Conservation (phyloP, 2,888 invertebrate species). For the Oxyscelio sp. region DNA sequence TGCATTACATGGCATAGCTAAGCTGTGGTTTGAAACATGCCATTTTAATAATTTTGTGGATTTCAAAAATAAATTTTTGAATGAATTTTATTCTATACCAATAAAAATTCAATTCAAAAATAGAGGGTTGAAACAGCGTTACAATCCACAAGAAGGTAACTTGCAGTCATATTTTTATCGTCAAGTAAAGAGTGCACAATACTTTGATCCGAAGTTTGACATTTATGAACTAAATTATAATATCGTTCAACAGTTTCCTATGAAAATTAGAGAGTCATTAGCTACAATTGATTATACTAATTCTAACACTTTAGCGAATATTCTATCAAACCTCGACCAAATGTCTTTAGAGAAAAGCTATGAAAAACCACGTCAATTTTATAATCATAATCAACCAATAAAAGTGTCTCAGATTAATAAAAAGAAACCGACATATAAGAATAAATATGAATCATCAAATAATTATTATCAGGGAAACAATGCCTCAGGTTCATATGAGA, state of each 20-base stretch:
- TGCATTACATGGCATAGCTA: too few relatives aligned
- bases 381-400: too few relatives aligned
- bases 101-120: conserved; percentile 34
- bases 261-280: not conserved
- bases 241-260: conserved; percentile 4
- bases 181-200: too few relatives aligned
- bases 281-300: not conserved
- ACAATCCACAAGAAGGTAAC: conserved; percentile 5
- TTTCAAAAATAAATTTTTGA: conserved; percentile 29
- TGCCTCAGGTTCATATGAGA: too few relatives aligned
- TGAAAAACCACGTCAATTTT: too few relatives aligned
- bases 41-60: not conserved
- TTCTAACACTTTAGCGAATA: not conserved
- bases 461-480: too few relatives aligned
- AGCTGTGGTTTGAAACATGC: too few relatives aligned
- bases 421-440: too few relatives aligned
- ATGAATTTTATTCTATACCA: conserved; percentile 38
- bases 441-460: too few relatives aligned
- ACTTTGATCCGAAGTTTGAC: conserved; percentile 8
- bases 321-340: not conserved
- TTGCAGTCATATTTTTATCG: conserved; percentile 2
- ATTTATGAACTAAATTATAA: conserved; percentile 6
- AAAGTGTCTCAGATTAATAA: too few relatives aligned
- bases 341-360: too few relatives aligned
- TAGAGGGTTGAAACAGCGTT: conserved; percentile 16